Percentiles rank a stretch among this genome's conserved stretches.
phyloP scores from a whole-genome alignment of 2,888 invertebrate genomes.

The Heliconius hortense region DNA sequence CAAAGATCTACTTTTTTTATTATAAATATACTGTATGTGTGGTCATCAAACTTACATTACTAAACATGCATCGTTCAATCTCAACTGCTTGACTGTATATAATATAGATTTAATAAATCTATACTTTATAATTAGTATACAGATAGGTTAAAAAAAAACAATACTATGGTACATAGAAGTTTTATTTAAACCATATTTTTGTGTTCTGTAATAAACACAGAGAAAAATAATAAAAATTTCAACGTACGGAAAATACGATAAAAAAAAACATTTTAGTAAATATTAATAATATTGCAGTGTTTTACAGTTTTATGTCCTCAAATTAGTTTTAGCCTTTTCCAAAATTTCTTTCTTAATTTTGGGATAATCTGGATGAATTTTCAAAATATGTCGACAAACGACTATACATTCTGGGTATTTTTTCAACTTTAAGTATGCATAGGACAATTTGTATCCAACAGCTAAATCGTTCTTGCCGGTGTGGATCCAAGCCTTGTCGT shows the following conservation, averaged over 20 bases:
- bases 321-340: slow-evolving; percentile 91
- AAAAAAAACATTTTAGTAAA: neutral
- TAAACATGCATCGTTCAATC: no score
- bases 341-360: slow-evolving; percentile 96
- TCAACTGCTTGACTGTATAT: no score
- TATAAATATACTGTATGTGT: no score
- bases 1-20: no score
- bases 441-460: slow-evolving; percentile 96
- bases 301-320: slow-evolving; percentile 79
- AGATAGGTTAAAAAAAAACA: neutral
- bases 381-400: slow-evolving; percentile 90
- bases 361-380: slow-evolving; percentile 92
- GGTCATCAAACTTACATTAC: no score
- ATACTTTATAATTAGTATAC: no score
- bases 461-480: slow-evolving; percentile 91
- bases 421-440: slow-evolving; percentile 94
- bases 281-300: neutral
- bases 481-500: slow-evolving; percentile 93
- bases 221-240: neutral
- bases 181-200: neutral
- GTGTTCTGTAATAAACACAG: neutral
- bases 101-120: no score
- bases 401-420: slow-evolving; percentile 94
- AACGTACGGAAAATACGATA: neutral
- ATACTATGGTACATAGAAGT: neutral